These are phyloP conservation scores for Zaprionus africanus DNA, from an alignment of 1,140 invertebrate species.

Conservation along the genomic window DNA sequence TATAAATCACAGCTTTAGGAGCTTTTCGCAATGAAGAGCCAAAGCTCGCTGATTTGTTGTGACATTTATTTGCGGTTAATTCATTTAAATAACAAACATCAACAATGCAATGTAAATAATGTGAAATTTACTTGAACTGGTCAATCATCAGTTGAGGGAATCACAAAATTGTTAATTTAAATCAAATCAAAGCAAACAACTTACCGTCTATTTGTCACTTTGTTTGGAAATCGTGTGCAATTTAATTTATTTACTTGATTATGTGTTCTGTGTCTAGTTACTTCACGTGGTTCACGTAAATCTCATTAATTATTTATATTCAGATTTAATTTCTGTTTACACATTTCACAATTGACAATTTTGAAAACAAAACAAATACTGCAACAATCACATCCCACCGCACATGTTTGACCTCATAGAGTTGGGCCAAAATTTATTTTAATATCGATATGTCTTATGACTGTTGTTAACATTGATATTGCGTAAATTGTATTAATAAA, in stretches of 20 bases:
- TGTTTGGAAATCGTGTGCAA: neutral
- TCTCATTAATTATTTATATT: conserved; percentile 3
- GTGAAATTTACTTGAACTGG: neutral
- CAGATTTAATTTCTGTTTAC: neutral
- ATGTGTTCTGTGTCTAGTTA: neutral
- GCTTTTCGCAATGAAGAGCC: neutral
- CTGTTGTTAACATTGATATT: neutral
- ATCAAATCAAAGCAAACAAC: neutral
- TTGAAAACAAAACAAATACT: conserved; percentile 15
- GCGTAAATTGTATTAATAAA: neutral
- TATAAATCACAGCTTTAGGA: conserved; percentile 12
- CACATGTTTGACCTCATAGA: neutral
- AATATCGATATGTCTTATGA: neutral
- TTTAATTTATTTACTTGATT: neutral
- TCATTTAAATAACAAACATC: conserved; percentile 32
- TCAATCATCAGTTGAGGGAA: neutral
- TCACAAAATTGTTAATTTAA: neutral
- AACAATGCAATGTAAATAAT: conserved; percentile 8
- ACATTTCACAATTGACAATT: neutral
- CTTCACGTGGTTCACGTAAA: neutral
- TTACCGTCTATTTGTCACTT: neutral
- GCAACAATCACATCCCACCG: neutral
- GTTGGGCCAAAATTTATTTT: neutral
- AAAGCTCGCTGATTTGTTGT: neutral
- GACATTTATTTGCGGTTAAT: conserved; percentile 8